Evolutionary conservation across 2,797 vertebrate species (phyloP), one percentile per base, ranked within the genome.

Genomic region (Fistularia commersonii): DNA sequence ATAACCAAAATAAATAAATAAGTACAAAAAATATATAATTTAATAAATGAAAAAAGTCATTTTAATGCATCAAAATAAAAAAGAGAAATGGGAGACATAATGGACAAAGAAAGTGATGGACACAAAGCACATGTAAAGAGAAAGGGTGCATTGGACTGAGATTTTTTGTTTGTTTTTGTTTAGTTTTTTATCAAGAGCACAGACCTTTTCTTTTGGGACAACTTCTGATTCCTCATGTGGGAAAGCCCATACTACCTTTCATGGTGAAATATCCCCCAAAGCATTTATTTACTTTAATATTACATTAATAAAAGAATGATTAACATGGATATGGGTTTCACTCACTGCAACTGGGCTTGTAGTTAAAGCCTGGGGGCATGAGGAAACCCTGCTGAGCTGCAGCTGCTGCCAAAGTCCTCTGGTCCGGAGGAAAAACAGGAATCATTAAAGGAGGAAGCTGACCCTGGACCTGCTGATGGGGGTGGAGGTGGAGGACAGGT

Each of bases 321-420:
- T 23, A 23, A 23, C 23, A 23, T 23, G 23, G 9, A n/a, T 45
- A 41, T 15, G 54, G n/a, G 38, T 14, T 57, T 15, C 48, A 98
- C 97, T 97, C 85, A 99, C 96, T 98, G 88, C 97, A 99, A 88
- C 96, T 96, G 32, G 96, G 93, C 81, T 98, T 98, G 89, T 98
- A 99, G 91, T 94, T 97, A 90, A 98, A 98, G 61, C 96, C 95
- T 15, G 97, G 93, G 72, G 96, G 96, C 86, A 99, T 93, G 34
- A 99, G 93, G 88, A 99, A 98, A 77, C 97, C 97, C 86, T 99
- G 97, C 84, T 99, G 97, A 60, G 97, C 97, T 5, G 97, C 95
- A 41, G 96, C 96, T 32, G 96, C 97, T 1, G 91, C 92, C 85
- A 98, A 84, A 31, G 96, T 95, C 88, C 96, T 93, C 77, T 99